Evolutionary conservation across 1,140 invertebrate genomes (phyloP), one percentile per base, ranked within the genome.

Genomic region (Steinernema feltiae): DNA sequence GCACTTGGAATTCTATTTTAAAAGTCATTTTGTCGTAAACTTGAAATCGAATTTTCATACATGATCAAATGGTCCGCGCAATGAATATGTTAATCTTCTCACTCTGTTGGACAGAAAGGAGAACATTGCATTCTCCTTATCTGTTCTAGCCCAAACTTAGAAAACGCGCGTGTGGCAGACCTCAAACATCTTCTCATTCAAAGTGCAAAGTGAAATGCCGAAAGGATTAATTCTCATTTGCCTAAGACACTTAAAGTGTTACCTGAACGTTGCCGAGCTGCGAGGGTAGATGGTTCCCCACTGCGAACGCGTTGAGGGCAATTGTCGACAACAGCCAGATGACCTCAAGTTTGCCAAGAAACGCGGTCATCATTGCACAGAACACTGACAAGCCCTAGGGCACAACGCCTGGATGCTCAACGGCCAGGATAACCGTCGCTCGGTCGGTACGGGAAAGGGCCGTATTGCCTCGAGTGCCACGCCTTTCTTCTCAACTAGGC

Each of bases 401-500:
- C 3, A 63, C 12, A 7, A n/a, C 12, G 15, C 15, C 12, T 27
- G 24, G 53, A 15, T 21, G 24, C 53, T n/a, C 7, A 27, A 7
- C 24, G 53, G 24, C 24, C 24, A 27, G 53, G 3, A 7, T 21
- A 27, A 63, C 53, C 24, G 53, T 63, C 53, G 24, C 53, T 63
- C 53, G 24, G n/a, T n/a, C n/a, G n/a, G 41, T 46, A 46, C 41
- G 41, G 41, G 53, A 63, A 63, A 15, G 24, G 53, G 53, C 53
- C 53, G 53, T 63, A 63, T 63, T 63, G 53, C 53, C 53, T 17
- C 53, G 3, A 27, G 53, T 7, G 53, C 53, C 53, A 63, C 53
- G 53, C 53, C 53, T 63, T 63, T 63, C 53, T 63, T 63, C 53
- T 27, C 53, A 21, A 27, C 53, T 63, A 7, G 53, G 53, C 53